These are phyloP conservation scores for Peromyscus nudipes DNA, from an alignment of 2,797 vertebrate genomes.

Conservation along the genomic window DNA sequence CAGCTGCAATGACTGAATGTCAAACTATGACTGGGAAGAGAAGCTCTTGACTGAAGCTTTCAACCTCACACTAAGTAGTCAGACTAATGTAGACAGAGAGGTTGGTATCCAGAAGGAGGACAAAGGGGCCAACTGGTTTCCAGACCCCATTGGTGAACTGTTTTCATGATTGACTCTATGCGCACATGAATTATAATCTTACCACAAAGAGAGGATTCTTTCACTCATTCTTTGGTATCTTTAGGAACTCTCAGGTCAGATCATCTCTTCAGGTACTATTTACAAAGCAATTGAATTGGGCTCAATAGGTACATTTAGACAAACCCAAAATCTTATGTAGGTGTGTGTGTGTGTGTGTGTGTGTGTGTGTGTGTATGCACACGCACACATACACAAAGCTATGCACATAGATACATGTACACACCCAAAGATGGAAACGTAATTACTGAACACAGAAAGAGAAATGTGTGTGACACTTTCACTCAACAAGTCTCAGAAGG, in stretches of 20 bases:
- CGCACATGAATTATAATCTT: slow-evolving; percentile 1
- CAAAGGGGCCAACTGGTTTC: neutral
- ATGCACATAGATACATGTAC: neutral
- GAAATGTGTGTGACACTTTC: neutral
- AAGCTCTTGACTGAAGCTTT: slow-evolving; percentile 16
- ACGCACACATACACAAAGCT: neutral
- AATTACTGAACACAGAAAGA: neutral
- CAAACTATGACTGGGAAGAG: neutral
- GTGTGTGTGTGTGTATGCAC: no score
- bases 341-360: neutral
- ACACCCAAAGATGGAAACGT: neutral
- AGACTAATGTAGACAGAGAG: neutral
- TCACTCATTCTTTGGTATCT: neutral
- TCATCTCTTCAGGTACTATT: slow-evolving; percentile 15
- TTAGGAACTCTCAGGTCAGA: neutral
- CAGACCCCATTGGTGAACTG: neutral
- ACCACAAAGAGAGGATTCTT: slow-evolving; percentile 38
- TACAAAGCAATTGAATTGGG: slow-evolving; percentile 20
- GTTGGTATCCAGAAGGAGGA: no score
- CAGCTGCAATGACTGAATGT: neutral
- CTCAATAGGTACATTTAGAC: slow-evolving; percentile 4
- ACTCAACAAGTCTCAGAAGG: neutral
- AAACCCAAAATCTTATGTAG: neutral
- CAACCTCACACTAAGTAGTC: neutral
- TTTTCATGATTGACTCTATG: neutral